A percentile compares a stretch with the other conserved stretches of the same genome.
These are phyloP conservation scores for Cossypha dichroa DNA, from an alignment of 2,797 vertebrate species.

Conservation along the genomic window DNA sequence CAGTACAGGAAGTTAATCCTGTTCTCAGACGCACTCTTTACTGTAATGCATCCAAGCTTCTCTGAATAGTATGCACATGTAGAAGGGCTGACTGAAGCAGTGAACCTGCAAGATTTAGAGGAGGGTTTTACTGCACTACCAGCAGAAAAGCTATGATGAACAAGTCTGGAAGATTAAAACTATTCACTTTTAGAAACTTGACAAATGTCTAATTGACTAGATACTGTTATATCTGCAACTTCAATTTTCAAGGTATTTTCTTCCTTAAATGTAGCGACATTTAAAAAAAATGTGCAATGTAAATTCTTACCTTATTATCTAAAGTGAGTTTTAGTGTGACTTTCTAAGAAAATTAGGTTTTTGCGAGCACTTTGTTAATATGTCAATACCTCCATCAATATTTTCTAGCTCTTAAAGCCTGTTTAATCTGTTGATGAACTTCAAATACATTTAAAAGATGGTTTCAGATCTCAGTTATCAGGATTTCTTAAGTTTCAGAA, in stretches of 20 bases:
- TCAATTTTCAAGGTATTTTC: background rate
- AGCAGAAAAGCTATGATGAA: background rate
- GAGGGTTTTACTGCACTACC: background rate
- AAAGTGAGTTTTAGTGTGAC: background rate
- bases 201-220: background rate
- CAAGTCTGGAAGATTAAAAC: background rate
- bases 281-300: background rate
- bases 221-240: background rate
- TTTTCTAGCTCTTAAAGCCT: background rate
- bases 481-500: background rate
- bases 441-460: background rate
- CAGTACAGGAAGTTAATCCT: background rate
- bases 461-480: background rate
- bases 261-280: background rate
- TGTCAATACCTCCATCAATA: background rate
- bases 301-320: background rate
- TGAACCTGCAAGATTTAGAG: background rate
- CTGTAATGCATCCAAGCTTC: background rate
- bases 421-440: background rate
- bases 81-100: background rate
- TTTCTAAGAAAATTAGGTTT: background rate
- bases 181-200: background rate
- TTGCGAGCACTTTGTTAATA: background rate
- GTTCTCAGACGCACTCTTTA: background rate
- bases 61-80: fast-evolving